phyloP scores from a whole-genome alignment of 2,113 vertebrate species.

The Taxidea taxus region DNA sequence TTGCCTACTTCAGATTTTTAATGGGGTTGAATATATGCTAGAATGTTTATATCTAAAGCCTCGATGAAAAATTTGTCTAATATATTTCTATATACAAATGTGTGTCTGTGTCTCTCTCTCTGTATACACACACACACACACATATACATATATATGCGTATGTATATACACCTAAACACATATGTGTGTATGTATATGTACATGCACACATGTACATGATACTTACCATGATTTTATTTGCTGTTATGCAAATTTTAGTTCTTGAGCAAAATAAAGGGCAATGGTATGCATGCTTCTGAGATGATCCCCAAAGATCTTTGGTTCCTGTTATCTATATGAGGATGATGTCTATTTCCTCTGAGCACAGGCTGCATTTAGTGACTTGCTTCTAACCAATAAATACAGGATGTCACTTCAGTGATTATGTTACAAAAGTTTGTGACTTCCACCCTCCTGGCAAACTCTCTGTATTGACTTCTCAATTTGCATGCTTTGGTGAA shows the following conservation, averaged over 20 bases:
- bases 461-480: neutral
- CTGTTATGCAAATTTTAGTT: neutral
- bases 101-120: neutral
- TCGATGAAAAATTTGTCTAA: neutral
- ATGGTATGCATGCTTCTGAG: neutral
- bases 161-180: rapidly evolving
- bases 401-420: neutral
- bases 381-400: neutral
- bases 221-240: neutral
- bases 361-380: neutral
- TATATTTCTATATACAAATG: neutral
- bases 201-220: neutral
- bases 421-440: neutral
- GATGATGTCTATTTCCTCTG: neutral
- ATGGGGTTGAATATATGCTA: neutral
- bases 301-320: neutral
- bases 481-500: neutral
- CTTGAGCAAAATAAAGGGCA: neutral
- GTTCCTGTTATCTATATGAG: neutral
- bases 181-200: neutral
- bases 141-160: neutral
- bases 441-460: neutral
- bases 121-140: no score
- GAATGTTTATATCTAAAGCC: neutral
- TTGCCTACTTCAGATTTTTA: neutral